A percentile compares a stretch with the other conserved stretches of the same genome.
Evolutionary conservation across 2,888 invertebrate genomes (phyloP).

Genomic region (Leptinotarsa haldemani): DNA sequence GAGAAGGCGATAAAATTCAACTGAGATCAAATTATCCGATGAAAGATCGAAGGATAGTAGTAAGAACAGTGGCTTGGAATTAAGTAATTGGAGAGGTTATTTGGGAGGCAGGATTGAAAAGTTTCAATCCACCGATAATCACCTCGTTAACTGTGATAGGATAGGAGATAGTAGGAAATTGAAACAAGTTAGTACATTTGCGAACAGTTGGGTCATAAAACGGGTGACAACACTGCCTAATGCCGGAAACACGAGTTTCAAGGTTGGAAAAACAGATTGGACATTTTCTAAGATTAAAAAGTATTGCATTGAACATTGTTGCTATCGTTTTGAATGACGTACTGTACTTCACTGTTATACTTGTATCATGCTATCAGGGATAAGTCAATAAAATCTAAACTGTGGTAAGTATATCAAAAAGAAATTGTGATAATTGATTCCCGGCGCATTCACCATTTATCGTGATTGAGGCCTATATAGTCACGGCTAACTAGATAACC

Average conservation of each 20-base stretch:
- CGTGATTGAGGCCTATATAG: no score
- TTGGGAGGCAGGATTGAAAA: constrained; percentile 21
- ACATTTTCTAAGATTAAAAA: no score
- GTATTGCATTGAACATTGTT: no score
- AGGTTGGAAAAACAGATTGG: not conserved
- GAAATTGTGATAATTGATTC: no score
- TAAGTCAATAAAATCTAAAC: no score
- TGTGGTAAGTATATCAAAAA: no score
- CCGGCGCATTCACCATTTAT: no score
- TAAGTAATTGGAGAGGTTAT: constrained; percentile 24
- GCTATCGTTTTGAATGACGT: no score
- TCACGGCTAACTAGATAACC: no score
- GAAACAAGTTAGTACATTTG: not conserved
- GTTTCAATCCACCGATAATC: constrained; percentile 23
- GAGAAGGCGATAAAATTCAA: constrained; percentile 26
- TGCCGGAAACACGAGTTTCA: not conserved
- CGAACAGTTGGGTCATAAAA: not conserved
- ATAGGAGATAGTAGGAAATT: not conserved
- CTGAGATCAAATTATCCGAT: constrained; percentile 29
- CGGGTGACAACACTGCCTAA: not conserved
- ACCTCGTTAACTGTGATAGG: constrained; percentile 2
- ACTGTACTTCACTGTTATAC: no score
- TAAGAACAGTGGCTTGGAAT: constrained; percentile 18
- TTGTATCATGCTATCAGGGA: no score
- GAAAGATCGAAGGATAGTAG: constrained; percentile 21